Conservation (phyloP, 2,113 vertebrate species). For the Prunella fulvescens region DNA sequence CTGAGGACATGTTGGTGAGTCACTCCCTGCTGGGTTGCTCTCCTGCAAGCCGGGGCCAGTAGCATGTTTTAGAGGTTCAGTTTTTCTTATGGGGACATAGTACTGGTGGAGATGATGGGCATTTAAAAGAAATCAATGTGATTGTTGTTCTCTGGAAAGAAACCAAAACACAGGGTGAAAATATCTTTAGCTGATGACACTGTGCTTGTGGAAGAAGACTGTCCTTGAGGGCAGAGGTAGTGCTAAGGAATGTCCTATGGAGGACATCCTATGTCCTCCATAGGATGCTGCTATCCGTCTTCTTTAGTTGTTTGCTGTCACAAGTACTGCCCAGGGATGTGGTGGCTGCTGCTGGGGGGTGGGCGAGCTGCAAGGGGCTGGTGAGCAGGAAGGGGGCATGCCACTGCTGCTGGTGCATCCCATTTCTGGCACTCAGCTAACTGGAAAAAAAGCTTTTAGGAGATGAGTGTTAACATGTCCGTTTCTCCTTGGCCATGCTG, state of each 20-base stretch:
- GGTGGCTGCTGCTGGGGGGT: background rate
- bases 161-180: background rate
- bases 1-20: background rate
- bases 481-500: background rate
- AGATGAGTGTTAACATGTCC: background rate
- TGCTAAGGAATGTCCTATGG: background rate
- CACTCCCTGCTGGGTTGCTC: accelerated
- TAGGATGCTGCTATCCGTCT: background rate
- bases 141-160: background rate
- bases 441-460: background rate
- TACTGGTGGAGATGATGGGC: background rate
- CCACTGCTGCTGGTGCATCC: background rate
- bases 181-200: background rate
- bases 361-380: background rate
- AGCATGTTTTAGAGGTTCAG: background rate
- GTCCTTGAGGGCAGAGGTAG: background rate
- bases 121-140: background rate
- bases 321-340: background rate
- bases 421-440: background rate
- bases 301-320: background rate
- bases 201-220: background rate
- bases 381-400: background rate
- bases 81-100: background rate
- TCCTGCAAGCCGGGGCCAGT: background rate
- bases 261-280: no score